Conservation (phyloP, 2,797 vertebrate species). For the Poliocrania exsul region DNA sequence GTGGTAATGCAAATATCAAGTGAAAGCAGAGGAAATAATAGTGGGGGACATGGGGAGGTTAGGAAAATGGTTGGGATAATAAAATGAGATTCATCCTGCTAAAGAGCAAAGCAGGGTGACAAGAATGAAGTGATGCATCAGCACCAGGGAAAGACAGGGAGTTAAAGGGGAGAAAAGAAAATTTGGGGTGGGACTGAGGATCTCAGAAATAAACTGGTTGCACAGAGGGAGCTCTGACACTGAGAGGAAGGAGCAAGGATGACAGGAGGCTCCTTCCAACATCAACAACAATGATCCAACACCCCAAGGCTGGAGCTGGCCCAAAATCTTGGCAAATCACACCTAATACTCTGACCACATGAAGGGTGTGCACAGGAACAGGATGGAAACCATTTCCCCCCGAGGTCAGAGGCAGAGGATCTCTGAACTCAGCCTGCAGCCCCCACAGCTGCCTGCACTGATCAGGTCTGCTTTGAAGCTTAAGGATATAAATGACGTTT, state of each 20-base stretch:
- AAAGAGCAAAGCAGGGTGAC: neutral
- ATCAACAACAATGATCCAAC: neutral
- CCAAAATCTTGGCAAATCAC: neutral
- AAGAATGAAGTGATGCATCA: neutral
- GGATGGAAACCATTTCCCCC: neutral
- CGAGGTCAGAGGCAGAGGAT: neutral
- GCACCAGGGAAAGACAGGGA: neutral
- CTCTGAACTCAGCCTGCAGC: neutral
- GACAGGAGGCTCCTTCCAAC: neutral
- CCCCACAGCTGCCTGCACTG: neutral
- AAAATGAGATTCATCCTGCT: neutral
- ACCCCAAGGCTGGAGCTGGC: neutral
- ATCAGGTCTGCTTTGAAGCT: neutral
- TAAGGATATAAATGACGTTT: neutral
- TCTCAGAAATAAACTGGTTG: neutral
- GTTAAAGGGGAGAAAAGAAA: neutral
- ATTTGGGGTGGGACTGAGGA: neutral
- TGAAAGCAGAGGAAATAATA: constrained; percentile 50
- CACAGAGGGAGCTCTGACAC: neutral
- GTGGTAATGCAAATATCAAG: constrained; percentile 48
- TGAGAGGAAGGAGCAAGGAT: neutral
- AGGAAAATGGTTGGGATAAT: neutral
- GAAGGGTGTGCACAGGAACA: neutral
- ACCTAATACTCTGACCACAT: neutral
- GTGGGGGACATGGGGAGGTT: constrained; percentile 8